Evolutionary conservation across 2,888 invertebrate genomes (phyloP), one percentile per base, ranked within the genome.

Genomic region (Yponomeuta plumbellus): DNA sequence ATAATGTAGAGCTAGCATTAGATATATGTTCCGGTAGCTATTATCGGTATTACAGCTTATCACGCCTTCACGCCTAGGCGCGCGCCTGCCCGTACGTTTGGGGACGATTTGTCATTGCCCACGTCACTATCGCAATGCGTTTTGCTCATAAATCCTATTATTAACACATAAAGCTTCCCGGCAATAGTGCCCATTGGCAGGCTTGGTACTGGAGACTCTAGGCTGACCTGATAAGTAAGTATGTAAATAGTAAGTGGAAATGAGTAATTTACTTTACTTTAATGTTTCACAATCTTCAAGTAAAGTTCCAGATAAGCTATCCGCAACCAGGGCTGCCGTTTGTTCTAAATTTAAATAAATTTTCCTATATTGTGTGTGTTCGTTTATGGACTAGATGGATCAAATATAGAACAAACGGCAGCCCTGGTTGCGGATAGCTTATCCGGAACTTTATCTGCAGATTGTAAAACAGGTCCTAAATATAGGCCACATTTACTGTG

Each of bases 11-110:
- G 76, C 74, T 72, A 72, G 76, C 81, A 82, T 83, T 85, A 82
- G 84, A 84, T 84, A 83, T 79, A 74, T 80, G 78, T 81, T 84
- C 80, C 81, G 76, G 70, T 75, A 74, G 77, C 75, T 73, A 79
- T 79, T 75, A 73, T 72, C 13, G 13, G 22, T 59, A 59, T 59
- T 59, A 59, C 23, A 71, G 70, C 73, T 75, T 83, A 83, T 83
- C 80, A 76, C 73, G 69, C 72, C 69, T 74, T 69, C 75, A 68
- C 63, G 52, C 66, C 61, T 56, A 52, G 65, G 56, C 40, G 65
- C 39, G 20, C 58, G 58, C 44, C 17, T 17, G 65, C n/a, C 26
- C 72, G 67, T 71, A 69, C 71, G 71, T 74, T 73, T 69, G 72
- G 69, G 71, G 58, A 67, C 59, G 64, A 67, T 69, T 70, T 70